Evolutionary conservation across 2,888 invertebrate genomes (phyloP).

Genomic region (Brenthis daphne): DNA sequence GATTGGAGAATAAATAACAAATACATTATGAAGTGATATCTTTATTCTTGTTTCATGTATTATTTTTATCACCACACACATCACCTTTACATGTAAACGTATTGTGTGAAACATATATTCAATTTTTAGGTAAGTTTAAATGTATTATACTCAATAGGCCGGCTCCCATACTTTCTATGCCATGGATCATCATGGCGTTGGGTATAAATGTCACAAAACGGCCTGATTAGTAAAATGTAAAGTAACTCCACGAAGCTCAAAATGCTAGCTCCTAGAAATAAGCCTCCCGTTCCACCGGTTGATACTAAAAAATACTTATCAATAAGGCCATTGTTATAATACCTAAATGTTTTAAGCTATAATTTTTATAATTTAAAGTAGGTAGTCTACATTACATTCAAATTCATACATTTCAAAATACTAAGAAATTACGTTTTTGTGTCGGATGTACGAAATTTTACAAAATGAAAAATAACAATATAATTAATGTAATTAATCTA

Average conservation of each 20-base stretch:
- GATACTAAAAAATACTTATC: constrained; percentile 71
- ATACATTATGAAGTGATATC: too few relatives aligned
- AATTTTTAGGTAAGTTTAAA: constrained; percentile 41
- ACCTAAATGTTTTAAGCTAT: neutral
- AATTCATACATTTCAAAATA: too few relatives aligned
- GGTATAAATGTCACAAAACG: constrained; percentile 73
- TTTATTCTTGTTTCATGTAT: too few relatives aligned
- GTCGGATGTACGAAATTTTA: too few relatives aligned
- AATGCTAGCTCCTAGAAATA: constrained; percentile 86
- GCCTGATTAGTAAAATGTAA: constrained; percentile 79
- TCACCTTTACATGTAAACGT: neutral
- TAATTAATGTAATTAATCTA: constrained; percentile 14
- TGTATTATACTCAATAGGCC: constrained; percentile 62
- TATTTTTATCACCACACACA: neutral
- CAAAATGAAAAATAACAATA: neutral
- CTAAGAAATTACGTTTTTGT: too few relatives aligned
- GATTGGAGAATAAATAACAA: too few relatives aligned
- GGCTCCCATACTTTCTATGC: constrained; percentile 65
- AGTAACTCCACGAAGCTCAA: constrained; percentile 85
- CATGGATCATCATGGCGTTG: constrained; percentile 70
- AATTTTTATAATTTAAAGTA: neutral
- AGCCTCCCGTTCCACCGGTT: constrained; percentile 85
- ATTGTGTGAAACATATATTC: neutral
- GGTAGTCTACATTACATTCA: too few relatives aligned
- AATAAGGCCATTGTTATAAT: neutral